Percentiles rank a stretch among this genome's conserved stretches.
Conservation (phyloP, 1,140 invertebrate species). For the Drosophila sturtevanti region DNA sequence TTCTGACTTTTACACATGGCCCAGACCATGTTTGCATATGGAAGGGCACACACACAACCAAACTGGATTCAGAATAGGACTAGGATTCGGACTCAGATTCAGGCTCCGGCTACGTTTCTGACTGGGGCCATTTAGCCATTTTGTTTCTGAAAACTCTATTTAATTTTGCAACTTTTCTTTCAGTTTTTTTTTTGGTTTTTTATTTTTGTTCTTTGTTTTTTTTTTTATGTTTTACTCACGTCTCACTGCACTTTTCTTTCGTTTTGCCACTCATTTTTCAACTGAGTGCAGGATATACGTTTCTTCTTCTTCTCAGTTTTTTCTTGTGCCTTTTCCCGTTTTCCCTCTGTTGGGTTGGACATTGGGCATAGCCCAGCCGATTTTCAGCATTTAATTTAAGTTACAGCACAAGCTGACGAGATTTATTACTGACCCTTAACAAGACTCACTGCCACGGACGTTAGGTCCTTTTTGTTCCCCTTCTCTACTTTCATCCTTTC, state of each 20-base stretch:
- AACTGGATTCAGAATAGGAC: conserved; percentile 11
- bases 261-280: conserved; percentile 66
- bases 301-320: conserved; percentile 21
- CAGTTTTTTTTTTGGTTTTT: conserved; percentile 17
- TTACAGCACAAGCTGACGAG: conserved; percentile 74
- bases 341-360: conserved; percentile 11
- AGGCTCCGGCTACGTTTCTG: background rate
- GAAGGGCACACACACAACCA: conserved; percentile 10
- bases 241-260: conserved; percentile 50
- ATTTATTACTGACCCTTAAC: conserved; percentile 81
- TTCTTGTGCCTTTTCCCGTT: conserved; percentile 31
- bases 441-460: conserved; percentile 45
- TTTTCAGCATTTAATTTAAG: conserved; percentile 82
- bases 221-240: conserved; percentile 45
- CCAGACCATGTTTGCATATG: conserved; percentile 18
- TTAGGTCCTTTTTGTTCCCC: background rate
- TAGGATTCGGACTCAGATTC: background rate
- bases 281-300: conserved; percentile 37
- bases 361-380: conserved; percentile 57
- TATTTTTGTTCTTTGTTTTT: conserved; percentile 1
- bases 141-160: conserved; percentile 78
- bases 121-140: conserved; percentile 52
- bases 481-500: background rate
- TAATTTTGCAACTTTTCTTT: conserved; percentile 48
- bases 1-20: conserved; percentile 2